phyloP scores from a whole-genome alignment of 2,113 vertebrate genomes.

The Tetrao urogallus region DNA sequence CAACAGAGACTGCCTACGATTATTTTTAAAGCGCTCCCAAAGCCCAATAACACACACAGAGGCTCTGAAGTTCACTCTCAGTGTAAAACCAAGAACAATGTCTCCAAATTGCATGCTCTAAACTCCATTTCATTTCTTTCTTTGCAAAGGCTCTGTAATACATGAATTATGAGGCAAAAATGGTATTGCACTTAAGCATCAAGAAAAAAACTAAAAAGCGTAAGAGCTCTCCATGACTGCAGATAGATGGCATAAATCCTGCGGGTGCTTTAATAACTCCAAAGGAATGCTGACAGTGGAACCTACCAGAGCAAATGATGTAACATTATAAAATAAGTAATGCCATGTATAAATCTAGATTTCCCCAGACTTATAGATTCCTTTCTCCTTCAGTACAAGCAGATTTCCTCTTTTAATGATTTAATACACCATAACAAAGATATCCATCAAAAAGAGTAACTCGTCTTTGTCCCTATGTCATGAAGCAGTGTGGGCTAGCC shows the following conservation, averaged over 20 bases:
- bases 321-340: background rate
- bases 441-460: background rate
- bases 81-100: background rate
- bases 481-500: accelerated
- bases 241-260: background rate
- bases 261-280: background rate
- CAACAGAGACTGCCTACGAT: background rate
- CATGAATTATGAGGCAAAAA: background rate
- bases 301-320: background rate
- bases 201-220: background rate
- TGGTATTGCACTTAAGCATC: background rate
- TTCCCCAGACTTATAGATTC: background rate
- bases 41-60: background rate
- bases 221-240: background rate
- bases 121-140: background rate
- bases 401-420: slow-evolving; percentile 1
- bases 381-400: background rate
- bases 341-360: background rate
- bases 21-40: background rate
- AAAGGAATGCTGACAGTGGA: background rate
- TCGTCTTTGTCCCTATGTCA: accelerated
- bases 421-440: background rate
- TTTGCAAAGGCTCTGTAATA: background rate
- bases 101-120: background rate
- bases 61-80: background rate